phyloP scores from a whole-genome alignment of 2,113 vertebrate species.

The Ptychochromis oligacanthus region DNA sequence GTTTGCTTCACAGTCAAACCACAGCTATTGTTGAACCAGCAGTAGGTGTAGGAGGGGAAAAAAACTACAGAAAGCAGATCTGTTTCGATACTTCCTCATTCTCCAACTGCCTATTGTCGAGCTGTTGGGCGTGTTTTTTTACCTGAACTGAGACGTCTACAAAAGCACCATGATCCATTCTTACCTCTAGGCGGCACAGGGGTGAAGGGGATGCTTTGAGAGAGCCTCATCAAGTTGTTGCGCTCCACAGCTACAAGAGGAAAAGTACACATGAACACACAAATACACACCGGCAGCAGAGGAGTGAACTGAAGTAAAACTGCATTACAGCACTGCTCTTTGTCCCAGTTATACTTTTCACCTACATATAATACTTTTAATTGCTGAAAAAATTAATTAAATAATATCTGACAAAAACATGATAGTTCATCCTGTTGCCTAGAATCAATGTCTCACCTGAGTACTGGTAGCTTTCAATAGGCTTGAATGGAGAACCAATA shows the following conservation, averaged over 20 bases:
- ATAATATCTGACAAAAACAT: neutral
- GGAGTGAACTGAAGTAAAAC: neutral
- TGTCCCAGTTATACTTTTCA: neutral
- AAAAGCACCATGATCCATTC: neutral
- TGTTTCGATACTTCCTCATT: constrained; percentile 35
- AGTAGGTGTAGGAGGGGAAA: neutral
- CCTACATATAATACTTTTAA: neutral
- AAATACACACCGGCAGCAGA: neutral
- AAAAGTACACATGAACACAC: constrained; percentile 15
- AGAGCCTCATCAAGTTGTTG: constrained; percentile 98
- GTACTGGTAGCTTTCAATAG: constrained; percentile 96
- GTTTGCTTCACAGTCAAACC: neutral
- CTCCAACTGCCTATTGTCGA: neutral
- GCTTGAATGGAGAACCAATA: constrained; percentile 97
- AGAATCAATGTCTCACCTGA: constrained; percentile 85
- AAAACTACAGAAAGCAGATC: neutral
- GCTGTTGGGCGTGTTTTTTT: neutral
- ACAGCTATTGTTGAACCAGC: neutral
- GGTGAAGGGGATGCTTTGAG: constrained; percentile 98
- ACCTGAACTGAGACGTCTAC: neutral
- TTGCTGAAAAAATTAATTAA: too few species aligned
- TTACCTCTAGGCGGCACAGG: constrained; percentile 97
- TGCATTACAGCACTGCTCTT: neutral
- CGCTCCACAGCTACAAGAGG: constrained; percentile 91
- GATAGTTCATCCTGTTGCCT: too few species aligned